Percentiles rank a stretch among this genome's conserved stretches.
Conservation (phyloP, 2,113 vertebrate species). For the Noturus placidus region DNA sequence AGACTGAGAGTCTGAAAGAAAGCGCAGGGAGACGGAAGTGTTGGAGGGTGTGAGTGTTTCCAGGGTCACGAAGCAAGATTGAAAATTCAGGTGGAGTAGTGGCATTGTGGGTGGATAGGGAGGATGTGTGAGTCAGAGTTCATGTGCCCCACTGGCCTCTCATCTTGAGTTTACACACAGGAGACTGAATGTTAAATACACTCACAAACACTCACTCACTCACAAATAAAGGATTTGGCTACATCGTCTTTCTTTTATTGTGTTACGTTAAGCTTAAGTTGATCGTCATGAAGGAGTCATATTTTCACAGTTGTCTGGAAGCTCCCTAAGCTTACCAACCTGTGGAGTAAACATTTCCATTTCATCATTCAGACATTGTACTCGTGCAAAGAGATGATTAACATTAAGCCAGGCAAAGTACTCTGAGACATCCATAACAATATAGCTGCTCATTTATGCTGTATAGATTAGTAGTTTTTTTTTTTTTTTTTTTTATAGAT, state of each 20-base stretch:
- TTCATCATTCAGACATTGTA: slow-evolving; percentile 32
- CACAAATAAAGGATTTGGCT: background rate
- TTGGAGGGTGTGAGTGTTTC: slow-evolving; percentile 5
- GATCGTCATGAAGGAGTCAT: slow-evolving; percentile 12
- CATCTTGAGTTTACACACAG: slow-evolving; percentile 22
- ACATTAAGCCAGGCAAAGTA: background rate
- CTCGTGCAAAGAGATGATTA: slow-evolving; percentile 7
- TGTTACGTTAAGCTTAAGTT: background rate
- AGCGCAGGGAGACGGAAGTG: background rate
- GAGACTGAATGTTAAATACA: background rate
- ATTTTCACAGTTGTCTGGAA: background rate
- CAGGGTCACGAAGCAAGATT: background rate
- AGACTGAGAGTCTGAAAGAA: background rate
- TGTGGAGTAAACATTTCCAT: slow-evolving; percentile 29
- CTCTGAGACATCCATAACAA: background rate
- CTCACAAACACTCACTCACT: background rate
- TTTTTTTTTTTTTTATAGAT: too few relatives aligned
- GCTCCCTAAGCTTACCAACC: slow-evolving; percentile 1
- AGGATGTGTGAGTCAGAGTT: slow-evolving; percentile 43
- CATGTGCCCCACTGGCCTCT: slow-evolving; percentile 60
- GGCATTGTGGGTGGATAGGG: slow-evolving; percentile 27
- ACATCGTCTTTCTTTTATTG: background rate
- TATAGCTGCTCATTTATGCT: too few relatives aligned
- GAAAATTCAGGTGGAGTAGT: slow-evolving; percentile 22
- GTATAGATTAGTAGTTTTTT: too few relatives aligned